A percentile compares a stretch with the other conserved stretches of the same genome.
Conservation (phyloP, 2,797 vertebrate genomes). For the Eulemur coronatus region DNA sequence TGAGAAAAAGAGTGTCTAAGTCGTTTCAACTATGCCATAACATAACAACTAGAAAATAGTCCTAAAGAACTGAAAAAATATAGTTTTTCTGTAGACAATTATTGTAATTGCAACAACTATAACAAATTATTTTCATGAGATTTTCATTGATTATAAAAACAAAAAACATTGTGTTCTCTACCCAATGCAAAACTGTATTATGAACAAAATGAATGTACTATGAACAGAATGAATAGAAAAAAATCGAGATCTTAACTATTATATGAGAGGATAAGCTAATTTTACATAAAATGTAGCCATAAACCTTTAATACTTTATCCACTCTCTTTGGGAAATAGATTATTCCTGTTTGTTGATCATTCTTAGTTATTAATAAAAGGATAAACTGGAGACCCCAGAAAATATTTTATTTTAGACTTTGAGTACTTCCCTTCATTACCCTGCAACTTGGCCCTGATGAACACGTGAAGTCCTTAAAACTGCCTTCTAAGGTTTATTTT, state of each 20-base stretch:
- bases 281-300: neutral
- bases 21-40: neutral
- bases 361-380: neutral
- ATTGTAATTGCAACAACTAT: neutral
- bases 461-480: neutral
- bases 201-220: neutral
- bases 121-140: neutral
- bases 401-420: slow-evolving; percentile 3
- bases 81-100: neutral
- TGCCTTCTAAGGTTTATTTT: neutral
- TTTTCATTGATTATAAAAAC: neutral
- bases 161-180: neutral
- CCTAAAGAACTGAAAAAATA: neutral
- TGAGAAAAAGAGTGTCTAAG: neutral
- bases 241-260: neutral
- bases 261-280: neutral
- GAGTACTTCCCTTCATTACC: neutral
- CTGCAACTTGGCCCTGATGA: neutral
- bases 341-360: neutral
- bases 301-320: neutral
- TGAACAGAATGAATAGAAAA: slow-evolving; percentile 10
- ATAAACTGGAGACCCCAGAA: neutral
- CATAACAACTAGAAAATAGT: neutral
- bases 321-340: neutral
- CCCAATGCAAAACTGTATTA: neutral